Evolutionary conservation across 2,797 vertebrate genomes (phyloP).

Genomic region (Sebastes nivosus): DNA sequence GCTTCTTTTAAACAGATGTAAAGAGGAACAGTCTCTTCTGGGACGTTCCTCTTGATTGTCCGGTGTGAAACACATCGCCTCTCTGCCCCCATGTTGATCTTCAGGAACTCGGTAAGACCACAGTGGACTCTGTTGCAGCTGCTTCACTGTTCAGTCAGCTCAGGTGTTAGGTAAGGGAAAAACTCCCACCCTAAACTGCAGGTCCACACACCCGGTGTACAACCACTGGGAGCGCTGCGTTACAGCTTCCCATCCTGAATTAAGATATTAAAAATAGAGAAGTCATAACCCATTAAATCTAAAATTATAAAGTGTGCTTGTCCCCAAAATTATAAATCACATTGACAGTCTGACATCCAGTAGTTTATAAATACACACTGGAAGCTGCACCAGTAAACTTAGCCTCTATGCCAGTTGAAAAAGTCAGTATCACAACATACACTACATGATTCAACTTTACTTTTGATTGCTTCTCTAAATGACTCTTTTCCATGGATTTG

Average conservation of each 20-base stretch:
- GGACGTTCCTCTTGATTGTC: constrained; percentile 46
- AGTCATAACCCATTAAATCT: constrained; percentile 46
- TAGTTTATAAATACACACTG: constrained; percentile 52
- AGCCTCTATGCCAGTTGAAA: background rate
- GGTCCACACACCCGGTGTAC: constrained; percentile 18
- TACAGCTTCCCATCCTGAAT: constrained; percentile 52
- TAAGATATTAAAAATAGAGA: constrained; percentile 64
- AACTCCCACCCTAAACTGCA: background rate
- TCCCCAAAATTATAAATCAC: constrained; percentile 53
- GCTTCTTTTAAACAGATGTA: constrained; percentile 38
- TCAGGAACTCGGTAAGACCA: constrained; percentile 49
- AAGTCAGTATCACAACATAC: constrained; percentile 14
- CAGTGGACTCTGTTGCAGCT: constrained; percentile 41
- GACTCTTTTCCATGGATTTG: background rate
- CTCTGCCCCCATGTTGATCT: constrained; percentile 2
- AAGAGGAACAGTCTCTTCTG: constrained; percentile 7
- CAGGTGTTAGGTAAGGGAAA: constrained; percentile 49
- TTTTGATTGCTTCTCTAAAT: background rate
- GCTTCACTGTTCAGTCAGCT: constrained; percentile 44
- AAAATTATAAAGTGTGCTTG: constrained; percentile 47
- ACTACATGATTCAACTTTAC: background rate
- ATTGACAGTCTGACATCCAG: constrained; percentile 28
- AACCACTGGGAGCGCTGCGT: constrained; percentile 40
- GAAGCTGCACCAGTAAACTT: constrained; percentile 7
- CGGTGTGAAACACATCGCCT: constrained; percentile 44